Evolutionary conservation across 1,140 invertebrate genomes (phyloP).

Genomic region (Nebria ingens): DNA sequence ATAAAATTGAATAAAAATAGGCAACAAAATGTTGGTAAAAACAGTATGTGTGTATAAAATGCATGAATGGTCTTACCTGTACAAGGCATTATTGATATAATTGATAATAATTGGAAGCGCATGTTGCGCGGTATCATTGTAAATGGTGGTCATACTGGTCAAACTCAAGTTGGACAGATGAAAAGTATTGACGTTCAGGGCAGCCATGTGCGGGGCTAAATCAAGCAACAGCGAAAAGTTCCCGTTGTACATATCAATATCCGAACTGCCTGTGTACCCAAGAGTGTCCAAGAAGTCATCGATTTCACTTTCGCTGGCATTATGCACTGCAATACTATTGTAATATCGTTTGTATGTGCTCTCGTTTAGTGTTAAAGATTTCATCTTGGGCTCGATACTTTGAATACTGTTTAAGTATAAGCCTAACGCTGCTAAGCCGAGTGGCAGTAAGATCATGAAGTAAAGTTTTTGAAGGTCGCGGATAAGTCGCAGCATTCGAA

Average conservation of each 20-base stretch:
- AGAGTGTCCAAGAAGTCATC: conserved; percentile 30
- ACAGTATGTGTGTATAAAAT: background rate
- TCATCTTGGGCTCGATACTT: conserved; percentile 48
- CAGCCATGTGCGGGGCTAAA: conserved; percentile 51
- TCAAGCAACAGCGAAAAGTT: conserved; percentile 49
- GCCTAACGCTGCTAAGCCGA: conserved; percentile 53
- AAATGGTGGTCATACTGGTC: conserved; percentile 49
- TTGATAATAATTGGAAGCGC: conserved; percentile 67
- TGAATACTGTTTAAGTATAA: conserved; percentile 57
- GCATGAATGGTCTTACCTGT: conserved; percentile 32
- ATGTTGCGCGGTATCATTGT: conserved; percentile 72
- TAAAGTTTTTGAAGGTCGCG: conserved; percentile 48
- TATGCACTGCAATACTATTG: conserved; percentile 37
- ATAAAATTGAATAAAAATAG: background rate
- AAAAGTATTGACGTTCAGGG: conserved; percentile 48
- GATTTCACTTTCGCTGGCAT: conserved; percentile 31
- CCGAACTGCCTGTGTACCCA: conserved; percentile 34
- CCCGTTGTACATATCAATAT: conserved; percentile 48
- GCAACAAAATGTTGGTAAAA: too few species aligned
- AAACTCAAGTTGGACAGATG: conserved; percentile 35
- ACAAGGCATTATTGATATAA: conserved; percentile 58
- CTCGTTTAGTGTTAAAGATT: conserved; percentile 45
- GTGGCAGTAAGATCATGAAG: conserved; percentile 47
- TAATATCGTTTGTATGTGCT: conserved; percentile 39
- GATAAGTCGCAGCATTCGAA: conserved; percentile 42